Percentiles rank a stretch among this genome's conserved stretches.
These are phyloP conservation scores for Odocoileus virginianus DNA, from an alignment of 2,113 vertebrate species.

Conservation along the genomic window DNA sequence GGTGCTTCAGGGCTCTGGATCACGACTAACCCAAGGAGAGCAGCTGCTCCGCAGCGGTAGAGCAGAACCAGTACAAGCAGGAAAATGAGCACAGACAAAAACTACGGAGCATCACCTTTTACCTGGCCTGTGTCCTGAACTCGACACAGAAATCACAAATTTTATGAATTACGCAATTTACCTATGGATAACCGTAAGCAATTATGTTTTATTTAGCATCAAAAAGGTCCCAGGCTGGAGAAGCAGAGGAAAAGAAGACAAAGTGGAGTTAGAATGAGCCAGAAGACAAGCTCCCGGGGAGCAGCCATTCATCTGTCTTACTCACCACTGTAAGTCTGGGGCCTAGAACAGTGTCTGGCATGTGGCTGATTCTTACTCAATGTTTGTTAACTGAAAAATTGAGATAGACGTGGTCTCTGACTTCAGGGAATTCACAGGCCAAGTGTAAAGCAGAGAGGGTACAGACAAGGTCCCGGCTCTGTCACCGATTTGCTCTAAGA, in stretches of 20 bases:
- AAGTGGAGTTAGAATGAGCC: not conserved
- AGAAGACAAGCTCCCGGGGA: not conserved
- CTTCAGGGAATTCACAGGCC: not conserved
- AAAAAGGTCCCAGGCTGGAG: not conserved
- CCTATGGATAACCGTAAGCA: not conserved
- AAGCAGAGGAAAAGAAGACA: not conserved
- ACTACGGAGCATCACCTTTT: not conserved
- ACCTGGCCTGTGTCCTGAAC: not conserved
- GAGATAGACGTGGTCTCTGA: not conserved
- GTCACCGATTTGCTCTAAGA: not conserved
- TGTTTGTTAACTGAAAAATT: not conserved
- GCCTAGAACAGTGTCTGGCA: not conserved
- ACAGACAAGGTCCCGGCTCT: not conserved
- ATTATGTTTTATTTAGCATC: not conserved
- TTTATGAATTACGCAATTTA: not conserved
- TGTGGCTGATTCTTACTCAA: not conserved
- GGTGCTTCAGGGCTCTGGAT: not conserved
- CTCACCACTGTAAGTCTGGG: not conserved
- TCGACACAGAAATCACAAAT: not conserved
- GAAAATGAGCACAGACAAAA: not conserved
- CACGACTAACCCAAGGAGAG: not conserved
- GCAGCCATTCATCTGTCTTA: not conserved
- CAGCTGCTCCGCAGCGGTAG: not conserved
- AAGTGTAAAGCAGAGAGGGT: not conserved
- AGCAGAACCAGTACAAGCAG: not conserved